Base-by-base conservation (phyloP, 2,888 invertebrate species). In the Rapana venosa region DNA sequence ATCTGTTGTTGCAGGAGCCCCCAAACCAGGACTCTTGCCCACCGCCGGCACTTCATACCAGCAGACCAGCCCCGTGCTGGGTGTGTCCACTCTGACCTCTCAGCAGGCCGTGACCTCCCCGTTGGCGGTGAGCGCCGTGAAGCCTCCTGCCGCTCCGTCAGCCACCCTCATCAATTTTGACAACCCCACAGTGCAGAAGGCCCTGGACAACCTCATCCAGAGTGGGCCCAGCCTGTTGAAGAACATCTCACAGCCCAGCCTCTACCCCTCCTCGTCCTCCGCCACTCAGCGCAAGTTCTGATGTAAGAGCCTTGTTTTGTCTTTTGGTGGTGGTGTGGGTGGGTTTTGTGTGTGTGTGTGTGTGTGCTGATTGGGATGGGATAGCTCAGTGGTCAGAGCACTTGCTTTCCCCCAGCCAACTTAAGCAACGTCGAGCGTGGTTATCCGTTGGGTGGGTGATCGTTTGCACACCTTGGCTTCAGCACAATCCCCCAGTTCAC, bases 121-220 rank as follows among this genome's bases (percentile, higher is more conserved):
- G 32, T 88, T 91, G 0, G 36, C 87, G 15, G 87, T 74, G 11
- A 32, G 87, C 22, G 70, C 87, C 4, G 74, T 70, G 74, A 61
- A 70, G 56, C 47, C 88, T 2, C 86, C 90, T 26, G 35, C 90
- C 35, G 30, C 90, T 13, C 66, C 91, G 66, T 77, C 90, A 26
- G 91, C 92, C 22, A 92, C 94, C 15, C 92, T 95, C 22, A 95
- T 96, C 85, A 96, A 96, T 93, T 95, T 96, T 91, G 95, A 96
- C 92, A 96, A 96, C 92, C 96, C 96, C 8, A 96, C 93, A 92
- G 96, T 96, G 32, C 96, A 96, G 94, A 95, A 96, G 91, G 96
- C 96, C 5, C 92, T 96, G 30, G 96, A 96, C 90, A 96, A 95
- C 91, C 94, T 96, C n/a, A 96, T 96, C 88, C 96, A 96, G 90